These are phyloP conservation scores for Sapajus apella DNA, from an alignment of 2,113 vertebrate species.

Conservation along the genomic window DNA sequence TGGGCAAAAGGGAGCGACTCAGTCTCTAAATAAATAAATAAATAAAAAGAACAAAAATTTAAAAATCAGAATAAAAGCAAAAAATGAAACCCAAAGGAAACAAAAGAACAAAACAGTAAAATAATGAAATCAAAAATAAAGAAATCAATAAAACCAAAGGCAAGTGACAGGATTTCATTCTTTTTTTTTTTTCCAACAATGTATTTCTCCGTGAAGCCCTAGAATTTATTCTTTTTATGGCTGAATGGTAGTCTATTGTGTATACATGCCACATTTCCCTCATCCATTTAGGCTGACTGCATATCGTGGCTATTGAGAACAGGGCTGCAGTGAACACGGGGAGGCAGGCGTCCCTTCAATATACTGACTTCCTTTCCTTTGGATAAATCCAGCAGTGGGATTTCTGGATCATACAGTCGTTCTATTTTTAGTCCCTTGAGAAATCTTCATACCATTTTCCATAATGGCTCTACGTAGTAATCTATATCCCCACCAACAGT, in stretches of 20 bases:
- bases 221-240: neutral
- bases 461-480: neutral
- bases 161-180: neutral
- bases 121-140: neutral
- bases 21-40: too few species aligned
- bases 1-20: too few species aligned
- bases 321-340: neutral
- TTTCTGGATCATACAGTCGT: neutral
- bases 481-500: neutral
- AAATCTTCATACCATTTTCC: neutral
- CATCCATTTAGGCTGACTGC: neutral
- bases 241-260: neutral
- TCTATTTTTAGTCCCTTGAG: neutral
- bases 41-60: too few species aligned
- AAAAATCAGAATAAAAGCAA: neutral
- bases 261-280: neutral
- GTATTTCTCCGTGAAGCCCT: too few species aligned
- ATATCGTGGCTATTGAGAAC: neutral
- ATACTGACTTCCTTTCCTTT: neutral
- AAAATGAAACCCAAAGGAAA: neutral
- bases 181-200: neutral
- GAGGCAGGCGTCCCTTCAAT: neutral
- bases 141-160: neutral
- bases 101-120: neutral
- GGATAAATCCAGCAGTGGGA: neutral